Conservation (phyloP, 2,797 vertebrate species). For the Danionella dracula region DNA sequence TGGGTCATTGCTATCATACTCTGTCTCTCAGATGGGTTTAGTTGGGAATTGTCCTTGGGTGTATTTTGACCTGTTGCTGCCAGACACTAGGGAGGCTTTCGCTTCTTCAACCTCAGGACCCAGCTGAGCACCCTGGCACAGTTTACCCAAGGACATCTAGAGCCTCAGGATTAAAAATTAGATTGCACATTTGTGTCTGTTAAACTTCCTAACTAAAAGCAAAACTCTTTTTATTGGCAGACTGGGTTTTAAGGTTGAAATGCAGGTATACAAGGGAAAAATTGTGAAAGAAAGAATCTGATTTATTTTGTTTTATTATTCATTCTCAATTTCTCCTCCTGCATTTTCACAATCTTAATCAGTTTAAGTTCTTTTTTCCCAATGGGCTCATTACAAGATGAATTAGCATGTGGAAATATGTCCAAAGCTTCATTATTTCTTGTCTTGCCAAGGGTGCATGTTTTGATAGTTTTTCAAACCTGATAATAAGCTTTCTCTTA, state of each 20-base stretch:
- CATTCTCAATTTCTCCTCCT: neutral
- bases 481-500: neutral
- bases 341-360: neutral
- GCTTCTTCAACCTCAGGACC: neutral
- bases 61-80: neutral
- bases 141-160: neutral
- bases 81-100: neutral
- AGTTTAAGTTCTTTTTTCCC: neutral
- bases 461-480: conserved; percentile 23
- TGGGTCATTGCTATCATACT: conserved; percentile 20
- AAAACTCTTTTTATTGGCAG: neutral
- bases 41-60: neutral
- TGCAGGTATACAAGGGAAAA: neutral
- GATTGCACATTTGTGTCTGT: conserved; percentile 11
- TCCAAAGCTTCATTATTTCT: conserved; percentile 17
- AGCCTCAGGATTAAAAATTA: conserved; percentile 14
- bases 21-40: conserved; percentile 5
- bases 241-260: neutral
- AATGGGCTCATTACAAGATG: conserved; percentile 11
- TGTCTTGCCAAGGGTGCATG: conserved; percentile 12
- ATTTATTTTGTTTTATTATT: neutral
- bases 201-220: neutral
- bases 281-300: no score
- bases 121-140: neutral
- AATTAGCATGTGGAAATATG: conserved; percentile 14